These are phyloP conservation scores for Eudasyphora cyanicolor DNA, from an alignment of 2,888 invertebrate species.

Conservation along the genomic window DNA sequence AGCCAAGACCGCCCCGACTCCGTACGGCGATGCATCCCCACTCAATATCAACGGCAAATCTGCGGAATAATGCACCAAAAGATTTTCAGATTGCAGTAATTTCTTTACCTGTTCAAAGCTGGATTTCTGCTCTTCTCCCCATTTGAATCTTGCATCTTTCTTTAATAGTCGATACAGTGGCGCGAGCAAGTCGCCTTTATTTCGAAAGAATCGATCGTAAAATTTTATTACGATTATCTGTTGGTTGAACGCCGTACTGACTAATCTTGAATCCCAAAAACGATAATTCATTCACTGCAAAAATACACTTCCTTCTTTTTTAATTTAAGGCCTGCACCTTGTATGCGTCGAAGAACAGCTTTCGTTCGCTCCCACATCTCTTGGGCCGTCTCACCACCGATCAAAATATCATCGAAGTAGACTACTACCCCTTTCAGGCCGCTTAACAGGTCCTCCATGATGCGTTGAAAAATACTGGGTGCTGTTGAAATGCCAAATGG, in stretches of 20 bases:
- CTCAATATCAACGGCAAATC: slow-evolving; percentile 32
- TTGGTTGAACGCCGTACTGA: slow-evolving; percentile 29
- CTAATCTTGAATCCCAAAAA: slow-evolving; percentile 38
- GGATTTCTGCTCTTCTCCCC: slow-evolving; percentile 18
- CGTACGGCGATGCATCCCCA: slow-evolving; percentile 52
- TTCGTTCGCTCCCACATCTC: slow-evolving; percentile 21
- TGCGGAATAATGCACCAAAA: too few species aligned
- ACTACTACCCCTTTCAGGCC: slow-evolving; percentile 17
- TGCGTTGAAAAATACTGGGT: slow-evolving; percentile 51
- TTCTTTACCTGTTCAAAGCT: background rate
- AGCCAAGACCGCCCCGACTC: slow-evolving; percentile 50
- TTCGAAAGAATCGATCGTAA: slow-evolving; percentile 17
- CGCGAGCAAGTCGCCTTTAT: background rate
- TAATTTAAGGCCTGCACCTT: background rate
- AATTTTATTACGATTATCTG: slow-evolving; percentile 20
- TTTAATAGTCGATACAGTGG: slow-evolving; percentile 32
- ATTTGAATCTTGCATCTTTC: slow-evolving; percentile 4
- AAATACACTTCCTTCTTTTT: slow-evolving; percentile 36
- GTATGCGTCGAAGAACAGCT: slow-evolving; percentile 3
- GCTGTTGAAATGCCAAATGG: slow-evolving; percentile 51
- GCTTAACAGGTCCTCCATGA: slow-evolving; percentile 49
- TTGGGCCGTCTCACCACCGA: slow-evolving; percentile 13
- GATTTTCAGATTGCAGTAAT: background rate
- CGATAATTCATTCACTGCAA: slow-evolving; percentile 26
- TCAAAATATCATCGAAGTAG: slow-evolving; percentile 55